Conservation (phyloP, 2,888 invertebrate genomes). For the Pseudolycoriella hygida region DNA sequence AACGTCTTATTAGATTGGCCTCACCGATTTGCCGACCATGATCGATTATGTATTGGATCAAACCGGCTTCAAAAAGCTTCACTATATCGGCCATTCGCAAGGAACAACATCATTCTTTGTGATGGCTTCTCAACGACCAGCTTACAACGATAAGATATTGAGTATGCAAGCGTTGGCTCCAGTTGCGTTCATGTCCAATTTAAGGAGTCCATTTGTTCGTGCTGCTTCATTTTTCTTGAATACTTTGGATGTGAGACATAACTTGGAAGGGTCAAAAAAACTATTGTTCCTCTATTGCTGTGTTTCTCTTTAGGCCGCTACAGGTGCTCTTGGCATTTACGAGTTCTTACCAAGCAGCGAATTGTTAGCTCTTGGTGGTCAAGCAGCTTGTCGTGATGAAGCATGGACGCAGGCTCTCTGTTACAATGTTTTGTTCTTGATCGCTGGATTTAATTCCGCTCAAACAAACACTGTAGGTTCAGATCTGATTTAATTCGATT, state of each 20-base stretch:
- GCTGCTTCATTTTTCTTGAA: constrained; percentile 21
- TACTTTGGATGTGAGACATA: constrained; percentile 1
- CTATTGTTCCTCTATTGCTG: too few relatives aligned
- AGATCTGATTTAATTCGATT: too few relatives aligned
- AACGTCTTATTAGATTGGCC: too few relatives aligned
- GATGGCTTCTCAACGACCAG: constrained; percentile 26
- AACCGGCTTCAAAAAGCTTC: constrained; percentile 30
- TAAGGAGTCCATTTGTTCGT: constrained; percentile 28
- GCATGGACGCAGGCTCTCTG: constrained; percentile 15
- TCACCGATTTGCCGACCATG: constrained; percentile 41
- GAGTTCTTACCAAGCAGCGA: constrained; percentile 45
- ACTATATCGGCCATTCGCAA: constrained; percentile 43
- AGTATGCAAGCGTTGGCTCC: constrained; percentile 39
- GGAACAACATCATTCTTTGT: constrained; percentile 35
- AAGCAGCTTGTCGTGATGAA: constrained; percentile 36
- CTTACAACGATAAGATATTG: constrained; percentile 31
- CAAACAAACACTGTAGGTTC: constrained; percentile 3
- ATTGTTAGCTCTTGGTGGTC: constrained; percentile 33
- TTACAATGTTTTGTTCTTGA: constrained; percentile 29
- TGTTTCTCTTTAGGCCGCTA: constrained; percentile 20
- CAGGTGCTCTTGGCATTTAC: constrained; percentile 30
- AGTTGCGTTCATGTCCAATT: constrained; percentile 42
- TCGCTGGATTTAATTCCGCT: not conserved
- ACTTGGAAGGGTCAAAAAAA: too few relatives aligned
- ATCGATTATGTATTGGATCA: constrained; percentile 34